These are phyloP conservation scores for Orientallactaga sibirica DNA, from an alignment of 2,797 vertebrate species.

Conservation along the genomic window DNA sequence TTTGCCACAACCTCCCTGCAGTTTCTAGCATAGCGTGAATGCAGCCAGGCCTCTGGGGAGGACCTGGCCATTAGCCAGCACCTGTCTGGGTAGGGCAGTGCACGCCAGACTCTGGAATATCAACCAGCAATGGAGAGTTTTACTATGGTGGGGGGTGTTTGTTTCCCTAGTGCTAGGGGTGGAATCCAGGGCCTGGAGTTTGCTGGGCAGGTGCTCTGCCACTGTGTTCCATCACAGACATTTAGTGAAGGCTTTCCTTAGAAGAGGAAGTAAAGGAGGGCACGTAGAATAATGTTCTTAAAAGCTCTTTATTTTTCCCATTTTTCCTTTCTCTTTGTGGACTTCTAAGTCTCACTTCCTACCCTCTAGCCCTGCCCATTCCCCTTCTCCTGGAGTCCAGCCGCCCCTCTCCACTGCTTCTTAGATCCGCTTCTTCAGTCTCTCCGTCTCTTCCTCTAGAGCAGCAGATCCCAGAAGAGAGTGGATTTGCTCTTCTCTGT, in stretches of 20 bases:
- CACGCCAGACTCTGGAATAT: neutral
- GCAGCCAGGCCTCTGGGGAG: neutral
- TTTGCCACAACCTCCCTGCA: neutral
- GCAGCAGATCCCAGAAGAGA: neutral
- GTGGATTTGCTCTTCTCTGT: fast-evolving
- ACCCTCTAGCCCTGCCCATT: neutral
- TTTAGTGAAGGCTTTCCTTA: neutral
- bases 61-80: neutral
- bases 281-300: neutral
- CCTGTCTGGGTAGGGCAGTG: too few relatives aligned
- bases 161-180: neutral
- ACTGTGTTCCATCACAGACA: neutral
- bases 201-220: neutral
- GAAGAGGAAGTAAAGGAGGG: neutral
- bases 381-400: neutral
- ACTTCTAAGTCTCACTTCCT: neutral
- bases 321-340: neutral
- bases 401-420: neutral
- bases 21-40: neutral
- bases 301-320: neutral
- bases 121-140: neutral
- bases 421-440: neutral
- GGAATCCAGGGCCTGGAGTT: neutral
- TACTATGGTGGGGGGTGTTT: neutral
- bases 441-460: neutral